Evolutionary conservation across 64 coral and sea anemone genomes (phyloP), one percentile per base, ranked within the genome.

Genomic region (Montipora foliosa): DNA sequence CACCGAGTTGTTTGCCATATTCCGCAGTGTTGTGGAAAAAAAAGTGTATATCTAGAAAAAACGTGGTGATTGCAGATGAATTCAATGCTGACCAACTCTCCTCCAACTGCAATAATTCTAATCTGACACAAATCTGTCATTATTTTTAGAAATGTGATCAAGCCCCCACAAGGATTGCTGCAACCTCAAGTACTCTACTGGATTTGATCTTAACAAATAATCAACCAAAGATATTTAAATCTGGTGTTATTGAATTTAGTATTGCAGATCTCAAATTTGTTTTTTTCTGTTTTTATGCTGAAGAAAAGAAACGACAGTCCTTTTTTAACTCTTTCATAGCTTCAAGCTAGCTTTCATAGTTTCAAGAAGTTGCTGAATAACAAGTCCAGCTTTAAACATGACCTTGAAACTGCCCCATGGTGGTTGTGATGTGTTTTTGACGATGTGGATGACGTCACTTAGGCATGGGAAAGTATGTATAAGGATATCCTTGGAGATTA

Each of bases 391-490:
- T 79, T 79, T 79, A 47, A 79, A 15, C 47, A 79, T 79, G 77
- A 79, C 50, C 16, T 79, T 2, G n/a, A n/a, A n/a, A n/a, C n/a
- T n/a, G n/a, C n/a, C n/a, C n/a, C n/a, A n/a, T n/a, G n/a, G n/a
- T n/a, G 77, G 77, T 14, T 79, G 1, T 79, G 44, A 21, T 79
- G 5, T 79, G 77, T 50, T 5, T 79, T 79, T 79, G 46, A 79
- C 71, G 11, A 74, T 22, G 71, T 74, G 71, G 71, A 29, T 79
- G 77, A 49, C 47, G 17, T 79, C 47, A 49, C 77, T 13, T 79
- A 47, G 12, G 77, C 77, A 47, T 79, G 77, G 77, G 77, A 79
- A 50, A 79, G 77, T 79, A 79, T 79, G 77, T 49, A 79, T 9
- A 79, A 19, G 16, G 77, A 51, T 79, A 79, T 79, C 77, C 77